Base-by-base conservation (phyloP, 2,113 vertebrate genomes). In the Penelope pileata region DNA sequence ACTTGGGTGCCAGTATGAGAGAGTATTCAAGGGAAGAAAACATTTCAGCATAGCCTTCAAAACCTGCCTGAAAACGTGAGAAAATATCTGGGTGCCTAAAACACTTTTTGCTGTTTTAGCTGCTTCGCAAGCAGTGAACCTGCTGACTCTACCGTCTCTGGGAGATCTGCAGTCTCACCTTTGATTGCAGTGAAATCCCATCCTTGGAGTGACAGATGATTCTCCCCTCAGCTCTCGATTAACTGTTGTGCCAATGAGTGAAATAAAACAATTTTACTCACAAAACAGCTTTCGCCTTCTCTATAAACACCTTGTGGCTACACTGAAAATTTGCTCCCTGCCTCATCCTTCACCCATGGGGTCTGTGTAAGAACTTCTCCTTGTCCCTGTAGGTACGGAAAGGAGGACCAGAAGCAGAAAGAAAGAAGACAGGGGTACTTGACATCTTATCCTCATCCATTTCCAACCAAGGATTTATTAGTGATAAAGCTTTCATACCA, bases 381-480 rank as follows among this genome's bases (percentile, higher is more conserved):
- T 66, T 47, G 19, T 23, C 26, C 32, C 29, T 70, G 38, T 16
- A 62, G 50, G 42, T 62, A 60, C 17, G n/a, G 4, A 58, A 9
- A 2, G 22, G 23, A 70, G 7, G 27, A 54, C 17, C 42, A 3
- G 2, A 94, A 79, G 36, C 17, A 24, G n/a, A 0, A 0, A 60
- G 64, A 26, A 63, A 51, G 30, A 88, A 19, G 30, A 62, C 2
- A 9, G 38, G 48, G 19, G 6, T 32, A 56, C 32, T 58, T 19
- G 54, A 38, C 6, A 30, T 5, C 22, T 59, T 56, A 21, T 74
- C n/a, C 69, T 54, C 60, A 67, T 67, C 38, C 30, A 43, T n/a
- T 88, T 75, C 51, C n/a, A 75, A 21, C 10, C 2, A 19, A 42
- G 7, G 9, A 56, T 69, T 88, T 92, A 50, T 66, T 50, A 73